Base-by-base conservation (phyloP, 53 echinoderm and acorn worm species). In the Actinopyga echinites region DNA sequence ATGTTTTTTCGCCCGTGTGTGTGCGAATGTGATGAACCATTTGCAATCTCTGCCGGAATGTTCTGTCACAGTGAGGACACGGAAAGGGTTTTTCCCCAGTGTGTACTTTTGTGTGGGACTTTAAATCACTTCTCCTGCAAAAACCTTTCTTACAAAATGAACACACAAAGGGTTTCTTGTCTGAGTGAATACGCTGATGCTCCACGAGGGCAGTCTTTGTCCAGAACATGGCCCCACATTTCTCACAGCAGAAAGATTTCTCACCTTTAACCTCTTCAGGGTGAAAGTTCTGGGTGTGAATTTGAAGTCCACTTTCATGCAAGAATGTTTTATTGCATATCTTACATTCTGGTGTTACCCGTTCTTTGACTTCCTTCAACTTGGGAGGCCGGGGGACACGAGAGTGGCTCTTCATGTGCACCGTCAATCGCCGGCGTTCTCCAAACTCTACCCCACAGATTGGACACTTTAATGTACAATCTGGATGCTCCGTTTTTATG, bases 61-160 rank as follows among this genome's bases (percentile, higher is more conserved):
- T 84, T 26, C 80, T 84, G 44, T 85, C 82, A 31, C 91, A 91
- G 28, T 87, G 81, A 32, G 73, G 31, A 31, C 91, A 91, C 0
- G 33, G 55, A 33, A 74, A 87, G 9, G 91, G 91, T 9, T 84
- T 66, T 77, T 87, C 91, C 8, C 91, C 91, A 0, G 91, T 91
- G 78, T 91, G 91, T 12, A 91, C 89, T 22, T 78, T 84, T n/a
- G 59, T 53, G 71, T 89, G 89, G 1, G 85, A 79, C 54, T 84
- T 89, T 31, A 89, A 81, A 53, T 89, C 85, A 53, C 85, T 84
- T 53, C 78, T 85, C 20, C 85, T 79, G 30, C 84, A 83, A 73
- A 91, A 91, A 5, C 61, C 84, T 8, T 87, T 87, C 29, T 79
- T 79, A 64, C 91, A 91, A 25, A 57, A 64, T 32, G 87, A 83